Evolutionary conservation across 2,888 invertebrate species (phyloP), one percentile per base, ranked within the genome.

Genomic region (Linnaemya vulpina): DNA sequence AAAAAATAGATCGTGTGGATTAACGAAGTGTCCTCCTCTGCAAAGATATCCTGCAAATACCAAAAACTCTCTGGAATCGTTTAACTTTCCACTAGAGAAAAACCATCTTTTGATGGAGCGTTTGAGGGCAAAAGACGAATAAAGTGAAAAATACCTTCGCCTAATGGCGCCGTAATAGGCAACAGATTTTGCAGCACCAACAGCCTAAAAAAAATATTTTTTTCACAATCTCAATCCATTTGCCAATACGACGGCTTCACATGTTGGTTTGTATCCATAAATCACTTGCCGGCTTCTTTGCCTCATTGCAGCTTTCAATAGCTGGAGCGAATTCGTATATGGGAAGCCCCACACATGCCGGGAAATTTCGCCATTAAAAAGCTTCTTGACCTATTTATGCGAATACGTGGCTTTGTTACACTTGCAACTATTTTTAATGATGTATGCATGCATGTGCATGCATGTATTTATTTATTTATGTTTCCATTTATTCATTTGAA

Each of bases 331-430:
- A 43, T 13, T 49, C 43, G 40, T 67, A 60, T 67, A 74, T 60
- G 68, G 67, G 74, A 80, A 80, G 58, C 63, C 22, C 46, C 43
- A 63, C 30, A 43, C 11, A 22, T n/a, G n/a, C n/a, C 30, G 43
- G 25, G 0, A 7, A n/a, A 15, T 38, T 30, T 53, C 30, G 20
- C n/a, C 25, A 49, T 22, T 68, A 40, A 83, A 49, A 67, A 83
- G 73, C 83, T 83, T 73, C 68, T 60, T 77, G 77, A 77, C 76
- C 82, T 40, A 82, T 3, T 30, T 30, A 5, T 3, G 5, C 65
- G 67, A 77, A 49, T 58, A 3, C 11, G 3, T 25, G 43, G 55
- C 35, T 53, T 75, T 22, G 43, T 3, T 53, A n/a, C 38, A 62
- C 15, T 60, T 49, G 8, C 53, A 58, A 17, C 30, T 22, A 60